A percentile compares a stretch with the other conserved stretches of the same genome.
Conservation (phyloP, 2,888 invertebrate genomes). For the Lepas anatifera region DNA sequence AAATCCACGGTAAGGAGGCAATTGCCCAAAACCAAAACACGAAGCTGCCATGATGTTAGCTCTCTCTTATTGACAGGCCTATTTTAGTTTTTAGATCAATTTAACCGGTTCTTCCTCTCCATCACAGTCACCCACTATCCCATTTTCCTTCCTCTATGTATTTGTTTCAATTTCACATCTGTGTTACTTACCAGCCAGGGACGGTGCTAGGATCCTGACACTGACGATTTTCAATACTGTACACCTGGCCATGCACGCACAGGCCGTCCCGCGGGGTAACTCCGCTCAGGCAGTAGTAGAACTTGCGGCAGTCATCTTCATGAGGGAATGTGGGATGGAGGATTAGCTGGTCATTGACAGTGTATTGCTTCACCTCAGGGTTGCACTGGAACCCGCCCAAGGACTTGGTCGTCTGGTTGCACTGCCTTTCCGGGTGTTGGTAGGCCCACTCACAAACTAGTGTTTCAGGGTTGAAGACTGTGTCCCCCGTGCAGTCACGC, state of each 20-base stretch:
- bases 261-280: conserved; percentile 73
- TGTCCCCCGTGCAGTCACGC: conserved; percentile 65
- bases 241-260: conserved; percentile 77
- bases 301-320: conserved; percentile 77
- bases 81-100: no score
- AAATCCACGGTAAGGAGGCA: no score
- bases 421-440: conserved; percentile 68
- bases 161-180: no score
- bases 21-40: no score
- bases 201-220: conserved; percentile 38
- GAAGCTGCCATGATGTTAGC: no score
- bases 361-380: conserved; percentile 53
- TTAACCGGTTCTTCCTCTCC: no score
- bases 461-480: conserved; percentile 78
- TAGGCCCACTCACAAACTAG: conserved; percentile 89
- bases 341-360: conserved; percentile 54
- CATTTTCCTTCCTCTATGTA: no score
- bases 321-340: conserved; percentile 77
- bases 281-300: conserved; percentile 80
- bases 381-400: conserved; percentile 60
- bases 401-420: conserved; percentile 39
- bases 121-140: no score
- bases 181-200: conserved; percentile 23
- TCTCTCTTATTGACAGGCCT: no score
- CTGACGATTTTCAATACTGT: conserved; percentile 68